Base-by-base conservation (phyloP, 2,113 vertebrate genomes). In the Taurulus bubalis region DNA sequence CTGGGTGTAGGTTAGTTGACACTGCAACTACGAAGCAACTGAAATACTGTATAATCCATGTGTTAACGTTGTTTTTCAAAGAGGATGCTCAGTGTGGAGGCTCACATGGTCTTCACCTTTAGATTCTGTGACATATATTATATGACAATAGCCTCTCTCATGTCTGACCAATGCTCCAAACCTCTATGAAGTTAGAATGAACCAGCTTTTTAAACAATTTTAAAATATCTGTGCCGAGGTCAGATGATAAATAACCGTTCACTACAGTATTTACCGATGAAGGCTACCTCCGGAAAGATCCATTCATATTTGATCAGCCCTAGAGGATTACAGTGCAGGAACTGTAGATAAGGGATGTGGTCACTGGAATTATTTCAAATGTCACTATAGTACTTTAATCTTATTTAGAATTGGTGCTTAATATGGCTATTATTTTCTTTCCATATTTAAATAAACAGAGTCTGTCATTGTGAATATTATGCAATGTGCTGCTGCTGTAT, bases 381-480 rank as follows among this genome's bases (percentile, higher is more conserved):
- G 20, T 42, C 47, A 20, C 26, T 6, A 2, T 26, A 18, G 18
- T 45, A 63, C 26, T 34, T 32, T 26, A 49, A 11, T 20, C 18
- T 45, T 56, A 24, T 64, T 55, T 45, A 75, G 69, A 58, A 64
- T n/a, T 1, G 26, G 6, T 12, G 79, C 18, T 40, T 65, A 66
- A n/a, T 55, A 51, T 45, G 28, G 18, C 6, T 28, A 8, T 67
- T n/a, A 14, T 4, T 24, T 51, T 34, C 65, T 36, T 11, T 16
- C 9, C 42, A 60, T 26, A 51, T 49, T 63, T 18, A 71, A 71
- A 79, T 20, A 66, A 80, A 15, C 64, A 68, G 11, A 71, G 3
- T 59, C 58, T 53, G 20, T 64, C 16, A 69, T 71, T 66, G 56
- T 62, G 49, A 60, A 45, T 26, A 63, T 47, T 53, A 38, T 26